Conservation (phyloP, 2,113 vertebrate genomes). For the Ptilorrhoa leucosticta region DNA sequence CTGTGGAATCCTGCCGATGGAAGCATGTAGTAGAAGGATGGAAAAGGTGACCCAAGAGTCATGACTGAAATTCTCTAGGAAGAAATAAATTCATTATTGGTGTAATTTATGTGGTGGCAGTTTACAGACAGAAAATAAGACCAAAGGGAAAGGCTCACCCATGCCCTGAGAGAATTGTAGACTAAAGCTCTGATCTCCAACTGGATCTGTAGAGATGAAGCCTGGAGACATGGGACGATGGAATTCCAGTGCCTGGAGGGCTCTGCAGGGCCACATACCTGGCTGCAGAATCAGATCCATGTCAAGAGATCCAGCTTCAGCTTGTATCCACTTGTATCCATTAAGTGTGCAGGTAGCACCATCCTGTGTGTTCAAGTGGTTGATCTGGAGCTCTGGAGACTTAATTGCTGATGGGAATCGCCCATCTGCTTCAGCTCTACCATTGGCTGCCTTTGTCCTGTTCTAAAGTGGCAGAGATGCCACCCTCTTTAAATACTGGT, state of each 20-base stretch:
- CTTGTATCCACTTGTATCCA: not conserved
- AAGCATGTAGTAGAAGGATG: not conserved
- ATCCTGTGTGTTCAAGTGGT: not conserved
- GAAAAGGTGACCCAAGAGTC: conserved; percentile 4
- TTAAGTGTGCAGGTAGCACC: not conserved
- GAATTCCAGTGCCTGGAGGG: not conserved
- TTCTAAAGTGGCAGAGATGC: not conserved
- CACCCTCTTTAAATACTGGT: not conserved
- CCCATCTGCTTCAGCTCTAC: not conserved
- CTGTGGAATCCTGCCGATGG: not conserved
- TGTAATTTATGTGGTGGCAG: not conserved
- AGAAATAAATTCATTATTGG: not conserved
- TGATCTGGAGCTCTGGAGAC: not conserved
- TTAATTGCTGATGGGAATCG: not conserved
- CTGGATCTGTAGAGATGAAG: not conserved
- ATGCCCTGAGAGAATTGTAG: not conserved
- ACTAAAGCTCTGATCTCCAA: not conserved
- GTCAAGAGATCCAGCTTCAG: not conserved
- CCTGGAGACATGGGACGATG: not conserved
- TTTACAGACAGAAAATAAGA: not conserved
- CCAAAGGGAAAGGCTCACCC: not conserved
- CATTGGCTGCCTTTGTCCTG: not conserved
- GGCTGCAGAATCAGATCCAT: not conserved
- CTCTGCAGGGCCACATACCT: not conserved
- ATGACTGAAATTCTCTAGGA: not conserved